Evolutionary conservation across 2,113 vertebrate species (phyloP), one percentile per base, ranked within the genome.

Genomic region (Sinocyclocheilus grahami): DNA sequence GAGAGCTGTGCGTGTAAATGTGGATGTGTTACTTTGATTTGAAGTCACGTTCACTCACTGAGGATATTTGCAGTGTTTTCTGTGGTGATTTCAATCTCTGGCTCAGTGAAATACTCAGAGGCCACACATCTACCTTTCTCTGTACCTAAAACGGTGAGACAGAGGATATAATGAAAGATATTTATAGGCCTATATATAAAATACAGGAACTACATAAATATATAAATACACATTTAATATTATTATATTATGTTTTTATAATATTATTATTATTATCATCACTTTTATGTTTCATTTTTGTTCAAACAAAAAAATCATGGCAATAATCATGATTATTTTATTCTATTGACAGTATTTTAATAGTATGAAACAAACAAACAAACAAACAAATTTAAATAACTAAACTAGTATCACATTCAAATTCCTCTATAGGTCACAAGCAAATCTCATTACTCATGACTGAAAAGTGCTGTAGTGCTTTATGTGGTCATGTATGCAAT

Each of bases 61-160:
- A 98, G 95, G 87, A 98, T 97, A 86, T 97, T 98, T 83, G 97
- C 97, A 0, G 97, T 98, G 91, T 97, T 97, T 90, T 98, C 97
- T 0, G 97, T 97, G 89, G 97, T 97, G 91, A 97, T 95, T 90
- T 97, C 96, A 42, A 96, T 96, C 76, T 97, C 97, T 0, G 96
- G 96, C 88, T 97, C 97, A 0, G 96, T 95, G 91, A 98, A 98
- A 90, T 97, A 98, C 88, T 97, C 97, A 0, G 97, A 97, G 2
- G 97, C 96, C 13, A 98, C 97, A 71, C 97, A 97, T 84, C 96
- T 95, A 46, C 97, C 97, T 81, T 97, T 98, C 91, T 97, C 97
- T 82, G 96, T 88, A 85, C 97, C 97, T 97, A 91, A 65, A 82
- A 88, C 51, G 76, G 88, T 69, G 89, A 86, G 77, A 85, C 60